phyloP scores from a whole-genome alignment of 1,140 invertebrate genomes.

The Papilio polytes region DNA sequence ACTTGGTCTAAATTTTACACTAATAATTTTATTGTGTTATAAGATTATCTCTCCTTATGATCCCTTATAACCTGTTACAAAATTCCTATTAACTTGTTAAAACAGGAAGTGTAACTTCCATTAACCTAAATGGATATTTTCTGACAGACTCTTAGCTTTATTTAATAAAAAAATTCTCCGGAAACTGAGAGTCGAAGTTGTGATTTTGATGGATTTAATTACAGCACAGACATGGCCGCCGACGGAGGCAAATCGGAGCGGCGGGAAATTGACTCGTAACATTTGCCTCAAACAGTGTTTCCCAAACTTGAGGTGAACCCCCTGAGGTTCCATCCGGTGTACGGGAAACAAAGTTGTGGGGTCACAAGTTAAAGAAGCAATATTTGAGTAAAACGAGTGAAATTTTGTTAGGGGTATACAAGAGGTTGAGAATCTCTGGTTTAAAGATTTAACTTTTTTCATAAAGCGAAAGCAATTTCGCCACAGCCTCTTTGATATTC shows the following conservation, averaged over 20 bases:
- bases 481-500: not conserved
- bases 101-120: not conserved
- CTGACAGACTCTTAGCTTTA: constrained; percentile 2
- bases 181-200: not conserved
- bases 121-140: constrained; percentile 1
- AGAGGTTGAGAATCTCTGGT: constrained; percentile 3
- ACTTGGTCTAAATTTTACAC: not conserved
- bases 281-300: not conserved
- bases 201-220: constrained; percentile 25
- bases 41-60: not conserved
- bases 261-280: constrained; percentile 24
- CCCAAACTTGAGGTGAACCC: not conserved
- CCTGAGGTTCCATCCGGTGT: too few species aligned
- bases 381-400: not conserved
- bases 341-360: not conserved
- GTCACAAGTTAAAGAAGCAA: not conserved
- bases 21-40: not conserved
- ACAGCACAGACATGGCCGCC: constrained; percentile 1
- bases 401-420: not conserved
- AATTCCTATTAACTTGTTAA: not conserved
- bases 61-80: not conserved
- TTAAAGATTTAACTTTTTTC: constrained; percentile 19
- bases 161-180: constrained; percentile 14
- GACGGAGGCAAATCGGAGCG: not conserved
- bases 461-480: constrained; percentile 17